A percentile compares a stretch with the other conserved stretches of the same genome.
phyloP scores from a whole-genome alignment of 2,888 invertebrate genomes.

The Stenotaenia linearis region DNA sequence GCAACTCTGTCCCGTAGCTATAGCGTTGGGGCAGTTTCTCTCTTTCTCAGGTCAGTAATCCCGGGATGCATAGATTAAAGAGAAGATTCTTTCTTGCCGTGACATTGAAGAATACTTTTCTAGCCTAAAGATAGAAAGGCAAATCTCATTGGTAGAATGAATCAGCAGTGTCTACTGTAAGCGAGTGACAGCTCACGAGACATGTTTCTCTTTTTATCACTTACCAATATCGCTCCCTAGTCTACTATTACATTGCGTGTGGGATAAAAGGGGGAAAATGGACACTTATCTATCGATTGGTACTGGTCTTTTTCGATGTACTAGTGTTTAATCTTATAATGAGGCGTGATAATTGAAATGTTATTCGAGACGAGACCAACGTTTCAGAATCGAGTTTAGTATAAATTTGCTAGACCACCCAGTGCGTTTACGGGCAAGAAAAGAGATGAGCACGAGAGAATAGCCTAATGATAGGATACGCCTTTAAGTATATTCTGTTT shows the following conservation, averaged over 20 bases:
- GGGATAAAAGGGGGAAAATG: slow-evolving; percentile 17
- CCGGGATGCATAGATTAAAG: slow-evolving; percentile 5
- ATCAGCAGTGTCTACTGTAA: slow-evolving; percentile 26
- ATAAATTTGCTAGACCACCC: not conserved
- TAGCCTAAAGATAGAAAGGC: not conserved
- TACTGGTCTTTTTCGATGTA: slow-evolving; percentile 7
- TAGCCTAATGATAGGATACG: slow-evolving; percentile 8
- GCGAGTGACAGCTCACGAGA: slow-evolving; percentile 10
- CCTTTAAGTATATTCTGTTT: not conserved
- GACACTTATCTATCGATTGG: slow-evolving; percentile 17
- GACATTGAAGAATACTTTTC: slow-evolving; percentile 7
- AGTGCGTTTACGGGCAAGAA: not conserved
- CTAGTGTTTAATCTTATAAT: not conserved
- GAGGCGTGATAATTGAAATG: slow-evolving; percentile 14
- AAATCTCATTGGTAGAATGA: slow-evolving; percentile 5
- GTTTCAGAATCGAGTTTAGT: not conserved
- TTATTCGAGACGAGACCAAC: not conserved
- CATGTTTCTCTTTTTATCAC: slow-evolving; percentile 17
- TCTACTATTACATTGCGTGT: slow-evolving; percentile 14
- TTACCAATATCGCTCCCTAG: not conserved
- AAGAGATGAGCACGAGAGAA: not conserved
- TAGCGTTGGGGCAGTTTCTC: not conserved
- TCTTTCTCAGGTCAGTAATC: slow-evolving; percentile 3
- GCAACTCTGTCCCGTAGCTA: not conserved
- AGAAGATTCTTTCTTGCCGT: not conserved